Evolutionary conservation across 2,888 invertebrate genomes (phyloP).

Genomic region (Lasioglossum malachurum): DNA sequence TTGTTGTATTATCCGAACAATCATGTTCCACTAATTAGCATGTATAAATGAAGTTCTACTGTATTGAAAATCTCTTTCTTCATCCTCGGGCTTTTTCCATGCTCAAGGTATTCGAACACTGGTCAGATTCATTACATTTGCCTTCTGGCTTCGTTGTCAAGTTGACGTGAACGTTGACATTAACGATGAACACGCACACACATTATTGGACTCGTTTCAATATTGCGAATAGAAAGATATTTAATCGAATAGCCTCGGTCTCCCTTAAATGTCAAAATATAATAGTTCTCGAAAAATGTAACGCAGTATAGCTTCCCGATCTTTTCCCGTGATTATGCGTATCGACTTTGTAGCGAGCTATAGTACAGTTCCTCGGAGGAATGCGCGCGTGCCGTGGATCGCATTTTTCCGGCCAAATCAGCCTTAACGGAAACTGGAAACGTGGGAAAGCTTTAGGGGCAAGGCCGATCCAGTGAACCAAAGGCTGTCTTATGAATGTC

Average conservation of each 20-base stretch:
- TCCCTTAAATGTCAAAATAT: background rate
- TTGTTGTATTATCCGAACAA: no score
- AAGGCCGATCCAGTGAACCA: background rate
- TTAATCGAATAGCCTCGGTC: no score
- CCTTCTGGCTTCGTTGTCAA: no score
- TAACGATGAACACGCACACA: no score
- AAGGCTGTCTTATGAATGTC: background rate
- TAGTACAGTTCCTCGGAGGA: slow-evolving; percentile 32
- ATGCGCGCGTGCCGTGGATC: slow-evolving; percentile 21
- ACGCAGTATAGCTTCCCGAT: background rate
- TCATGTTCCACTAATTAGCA: no score
- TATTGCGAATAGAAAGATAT: no score
- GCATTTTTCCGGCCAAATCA: slow-evolving; percentile 41
- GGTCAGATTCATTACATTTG: no score
- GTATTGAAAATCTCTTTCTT: background rate
- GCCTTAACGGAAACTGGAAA: slow-evolving; percentile 30
- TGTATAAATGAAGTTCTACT: no score
- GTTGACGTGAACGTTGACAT: no score
- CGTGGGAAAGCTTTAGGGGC: background rate
- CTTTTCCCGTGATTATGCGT: background rate
- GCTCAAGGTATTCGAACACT: no score
- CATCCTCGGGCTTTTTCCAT: no score
- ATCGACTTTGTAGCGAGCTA: background rate
- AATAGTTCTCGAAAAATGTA: background rate
- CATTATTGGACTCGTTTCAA: no score